phyloP scores from a whole-genome alignment of 2,888 invertebrate genomes.

The Spialia ferax region DNA sequence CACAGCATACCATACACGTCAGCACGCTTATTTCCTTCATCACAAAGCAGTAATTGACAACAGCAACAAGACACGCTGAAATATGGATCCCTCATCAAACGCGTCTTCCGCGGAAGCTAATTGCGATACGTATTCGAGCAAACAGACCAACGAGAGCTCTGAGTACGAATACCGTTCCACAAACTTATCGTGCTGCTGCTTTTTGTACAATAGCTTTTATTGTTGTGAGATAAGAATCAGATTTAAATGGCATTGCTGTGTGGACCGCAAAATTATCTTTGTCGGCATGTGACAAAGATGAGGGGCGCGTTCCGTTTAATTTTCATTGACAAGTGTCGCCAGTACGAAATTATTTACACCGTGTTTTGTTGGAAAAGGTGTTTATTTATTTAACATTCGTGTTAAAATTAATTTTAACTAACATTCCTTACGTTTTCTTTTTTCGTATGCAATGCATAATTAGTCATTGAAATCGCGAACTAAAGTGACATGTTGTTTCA shows the following conservation, averaged over 20 bases:
- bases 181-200: conserved; percentile 33
- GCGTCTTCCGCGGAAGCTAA: conserved; percentile 66
- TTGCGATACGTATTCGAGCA: conserved; percentile 67
- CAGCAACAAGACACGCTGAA: conserved; percentile 40
- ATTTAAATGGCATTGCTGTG: conserved; percentile 41
- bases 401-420: too few relatives aligned
- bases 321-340: conserved; percentile 71
- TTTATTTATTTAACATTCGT: background rate
- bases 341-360: conserved; percentile 41
- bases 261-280: conserved; percentile 38
- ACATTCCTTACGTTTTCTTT: too few relatives aligned
- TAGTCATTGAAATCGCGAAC: too few relatives aligned
- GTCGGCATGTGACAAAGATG: conserved; percentile 67
- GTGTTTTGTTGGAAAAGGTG: conserved; percentile 28
- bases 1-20: background rate
- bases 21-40: conserved; percentile 13
- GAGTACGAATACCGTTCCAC: conserved; percentile 42
- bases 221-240: conserved; percentile 45
- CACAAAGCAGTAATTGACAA: conserved; percentile 31
- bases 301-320: conserved; percentile 70
- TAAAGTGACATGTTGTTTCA: too few relatives aligned
- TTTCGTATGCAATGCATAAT: too few relatives aligned
- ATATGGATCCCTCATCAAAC: conserved; percentile 57
- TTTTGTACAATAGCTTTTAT: background rate
- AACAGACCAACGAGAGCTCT: conserved; percentile 64